Evolutionary conservation across 2,113 vertebrate species (phyloP).

Genomic region (Thamnaconus septentrionalis): DNA sequence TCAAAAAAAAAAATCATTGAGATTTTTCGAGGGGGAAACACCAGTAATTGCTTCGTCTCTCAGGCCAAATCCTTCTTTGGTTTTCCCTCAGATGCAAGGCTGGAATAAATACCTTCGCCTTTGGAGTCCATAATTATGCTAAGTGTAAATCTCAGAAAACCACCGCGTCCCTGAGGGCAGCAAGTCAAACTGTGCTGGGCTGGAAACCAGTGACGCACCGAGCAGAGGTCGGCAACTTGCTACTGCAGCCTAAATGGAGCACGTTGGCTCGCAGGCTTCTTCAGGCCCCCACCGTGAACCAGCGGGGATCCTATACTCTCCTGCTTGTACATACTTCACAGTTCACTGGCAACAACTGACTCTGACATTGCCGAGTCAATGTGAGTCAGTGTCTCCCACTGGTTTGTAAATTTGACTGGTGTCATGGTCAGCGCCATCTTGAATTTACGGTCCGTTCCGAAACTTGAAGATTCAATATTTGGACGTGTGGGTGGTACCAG

Average conservation of each 20-base stretch:
- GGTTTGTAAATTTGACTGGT: no score
- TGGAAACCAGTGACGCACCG: conserved; percentile 34
- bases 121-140: conserved; percentile 50
- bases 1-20: conserved; percentile 34
- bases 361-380: no score
- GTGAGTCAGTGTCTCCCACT: no score
- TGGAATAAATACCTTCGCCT: conserved; percentile 48
- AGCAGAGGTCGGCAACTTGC: conserved; percentile 8
- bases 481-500: no score
- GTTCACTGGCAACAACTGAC: no score
- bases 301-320: no score
- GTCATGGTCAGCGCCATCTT: no score
- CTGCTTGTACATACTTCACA: no score
- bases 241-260: conserved; percentile 13
- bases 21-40: conserved; percentile 63
- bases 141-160: conserved; percentile 59
- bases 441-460: no score
- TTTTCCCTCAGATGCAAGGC: conserved; percentile 52
- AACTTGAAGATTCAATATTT: no score
- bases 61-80: conserved; percentile 48
- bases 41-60: conserved; percentile 44
- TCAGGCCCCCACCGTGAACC: no score
- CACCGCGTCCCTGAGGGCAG: conserved; percentile 40
- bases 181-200: conserved; percentile 33
- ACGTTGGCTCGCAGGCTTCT: no score